Conservation (phyloP, 2,113 vertebrate genomes). For the Tiliqua scincoides region DNA sequence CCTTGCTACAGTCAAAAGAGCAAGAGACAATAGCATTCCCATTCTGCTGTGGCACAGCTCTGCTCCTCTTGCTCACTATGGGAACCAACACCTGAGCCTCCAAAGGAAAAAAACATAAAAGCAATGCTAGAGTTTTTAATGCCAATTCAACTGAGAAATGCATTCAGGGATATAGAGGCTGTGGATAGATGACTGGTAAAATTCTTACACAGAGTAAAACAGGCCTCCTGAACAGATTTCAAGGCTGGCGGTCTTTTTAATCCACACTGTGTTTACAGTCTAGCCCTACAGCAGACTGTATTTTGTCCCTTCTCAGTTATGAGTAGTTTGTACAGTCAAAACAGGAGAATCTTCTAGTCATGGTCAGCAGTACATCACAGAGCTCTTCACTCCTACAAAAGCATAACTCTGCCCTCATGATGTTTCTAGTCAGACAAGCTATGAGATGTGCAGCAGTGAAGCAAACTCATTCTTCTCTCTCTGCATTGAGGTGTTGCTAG, state of each 20-base stretch:
- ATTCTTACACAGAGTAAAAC: slow-evolving; percentile 21
- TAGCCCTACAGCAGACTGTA: not conserved
- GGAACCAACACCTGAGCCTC: not conserved
- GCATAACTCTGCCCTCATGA: not conserved
- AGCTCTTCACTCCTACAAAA: not conserved
- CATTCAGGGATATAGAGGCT: slow-evolving; percentile 22
- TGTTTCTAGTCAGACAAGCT: not conserved
- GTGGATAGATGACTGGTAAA: not conserved
- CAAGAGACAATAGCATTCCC: not conserved
- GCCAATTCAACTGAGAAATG: slow-evolving; percentile 29
- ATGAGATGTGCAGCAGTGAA: not conserved
- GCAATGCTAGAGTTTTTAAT: slow-evolving; percentile 10
- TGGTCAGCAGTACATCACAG: not conserved
- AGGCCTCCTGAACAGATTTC: slow-evolving; percentile 23
- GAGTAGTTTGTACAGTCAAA: not conserved
- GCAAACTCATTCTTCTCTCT: not conserved
- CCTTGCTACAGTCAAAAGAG: not conserved
- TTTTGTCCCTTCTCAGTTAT: not conserved
- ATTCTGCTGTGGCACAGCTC: not conserved
- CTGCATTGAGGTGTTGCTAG: not conserved
- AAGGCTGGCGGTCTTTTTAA: slow-evolving; percentile 12
- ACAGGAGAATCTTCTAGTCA: not conserved
- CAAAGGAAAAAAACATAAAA: slow-evolving; percentile 8
- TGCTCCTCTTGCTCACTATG: not conserved
- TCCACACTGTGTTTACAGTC: not conserved